Conservation (phyloP, 1,140 invertebrate species). For the Drosophila kohkoa region DNA sequence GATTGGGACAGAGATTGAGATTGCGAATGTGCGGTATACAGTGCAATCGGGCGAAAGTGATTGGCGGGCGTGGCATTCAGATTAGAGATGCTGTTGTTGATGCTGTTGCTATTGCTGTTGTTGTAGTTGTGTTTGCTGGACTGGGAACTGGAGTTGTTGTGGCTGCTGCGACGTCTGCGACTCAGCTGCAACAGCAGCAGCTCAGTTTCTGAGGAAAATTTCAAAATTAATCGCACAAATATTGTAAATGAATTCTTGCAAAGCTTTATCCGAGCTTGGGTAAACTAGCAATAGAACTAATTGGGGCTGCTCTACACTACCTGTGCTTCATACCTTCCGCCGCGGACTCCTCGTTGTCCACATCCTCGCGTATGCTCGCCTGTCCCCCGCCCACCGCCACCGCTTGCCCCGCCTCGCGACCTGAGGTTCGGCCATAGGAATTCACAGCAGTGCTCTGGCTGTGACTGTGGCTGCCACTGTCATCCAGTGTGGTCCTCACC, state of each 20-base stretch:
- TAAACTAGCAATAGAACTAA: conserved; percentile 49
- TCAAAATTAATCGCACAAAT: not conserved
- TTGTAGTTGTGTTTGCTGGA: conserved; percentile 42
- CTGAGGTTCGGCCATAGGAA: not conserved
- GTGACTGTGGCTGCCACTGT: conserved; percentile 9
- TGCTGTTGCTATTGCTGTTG: conserved; percentile 30
- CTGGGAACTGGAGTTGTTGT: conserved; percentile 24
- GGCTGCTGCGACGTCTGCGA: conserved; percentile 20
- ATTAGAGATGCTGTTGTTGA: conserved; percentile 22
- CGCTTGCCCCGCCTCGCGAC: not conserved
- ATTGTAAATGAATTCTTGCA: no score
- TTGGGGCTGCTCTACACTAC: conserved; percentile 75
- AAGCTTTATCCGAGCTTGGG: conserved; percentile 10
- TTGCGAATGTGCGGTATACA: conserved; percentile 24
- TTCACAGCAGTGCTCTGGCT: conserved; percentile 9
- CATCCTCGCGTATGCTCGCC: conserved; percentile 75
- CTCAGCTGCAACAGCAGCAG: conserved; percentile 57
- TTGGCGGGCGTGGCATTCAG: conserved; percentile 44
- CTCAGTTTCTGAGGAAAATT: conserved; percentile 61
- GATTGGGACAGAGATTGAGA: not conserved
- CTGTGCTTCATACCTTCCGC: conserved; percentile 84
- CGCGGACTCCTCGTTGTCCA: conserved; percentile 66
- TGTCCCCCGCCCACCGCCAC: conserved; percentile 16
- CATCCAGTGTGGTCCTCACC: conserved; percentile 68
- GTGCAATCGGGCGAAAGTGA: conserved; percentile 67